phyloP scores from a whole-genome alignment of 2,113 vertebrate species.

The Gnathonemus longibarbis region DNA sequence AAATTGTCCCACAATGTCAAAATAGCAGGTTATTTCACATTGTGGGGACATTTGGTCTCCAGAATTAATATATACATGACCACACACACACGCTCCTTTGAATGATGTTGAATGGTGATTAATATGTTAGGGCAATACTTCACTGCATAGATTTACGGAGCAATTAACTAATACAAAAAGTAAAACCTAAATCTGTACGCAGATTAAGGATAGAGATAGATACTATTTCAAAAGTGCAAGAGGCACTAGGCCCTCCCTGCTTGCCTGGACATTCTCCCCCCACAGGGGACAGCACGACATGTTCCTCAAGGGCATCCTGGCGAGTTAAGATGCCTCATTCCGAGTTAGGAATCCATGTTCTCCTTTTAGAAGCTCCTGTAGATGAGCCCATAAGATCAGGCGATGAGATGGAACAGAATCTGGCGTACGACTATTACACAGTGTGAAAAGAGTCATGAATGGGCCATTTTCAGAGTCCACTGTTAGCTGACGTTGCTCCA shows the following conservation, averaged over 20 bases:
- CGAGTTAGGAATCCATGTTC: background rate
- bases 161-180: background rate
- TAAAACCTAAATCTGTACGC: background rate
- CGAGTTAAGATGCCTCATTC: background rate
- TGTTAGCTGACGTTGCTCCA: background rate
- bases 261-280: background rate
- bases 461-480: background rate
- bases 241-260: background rate
- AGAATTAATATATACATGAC: no score
- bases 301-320: background rate
- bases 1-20: no score
- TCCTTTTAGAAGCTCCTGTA: background rate
- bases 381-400: background rate
- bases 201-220: background rate
- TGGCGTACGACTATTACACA: background rate
- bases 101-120: background rate
- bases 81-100: background rate
- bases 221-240: background rate
- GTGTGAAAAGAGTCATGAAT: background rate
- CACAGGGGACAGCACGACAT: background rate
- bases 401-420: background rate
- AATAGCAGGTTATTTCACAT: no score
- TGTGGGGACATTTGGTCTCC: no score
- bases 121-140: background rate
- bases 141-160: background rate